These are phyloP conservation scores for Centroberyx gerrardi DNA, from an alignment of 2,797 vertebrate species.

Conservation along the genomic window DNA sequence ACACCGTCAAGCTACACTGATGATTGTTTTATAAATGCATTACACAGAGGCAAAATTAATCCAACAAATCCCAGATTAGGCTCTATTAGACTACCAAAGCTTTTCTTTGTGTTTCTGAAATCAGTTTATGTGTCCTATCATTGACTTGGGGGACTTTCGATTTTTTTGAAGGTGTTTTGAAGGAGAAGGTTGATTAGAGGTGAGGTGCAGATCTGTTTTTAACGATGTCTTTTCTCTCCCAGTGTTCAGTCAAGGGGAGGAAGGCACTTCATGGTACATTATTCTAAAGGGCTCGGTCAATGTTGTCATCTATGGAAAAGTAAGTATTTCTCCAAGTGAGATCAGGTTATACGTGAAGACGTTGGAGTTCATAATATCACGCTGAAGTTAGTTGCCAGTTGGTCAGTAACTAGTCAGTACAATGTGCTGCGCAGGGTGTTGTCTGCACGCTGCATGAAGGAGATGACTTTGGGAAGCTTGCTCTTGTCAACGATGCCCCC, in stretches of 20 bases:
- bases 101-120: constrained; percentile 3
- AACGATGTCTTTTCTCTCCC: constrained; percentile 28
- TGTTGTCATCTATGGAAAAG: constrained; percentile 99
- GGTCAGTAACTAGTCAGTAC: constrained; percentile 3
- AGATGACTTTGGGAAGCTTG: constrained; percentile 98
- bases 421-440: constrained; percentile 88
- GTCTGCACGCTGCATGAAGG: constrained; percentile 98
- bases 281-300: constrained; percentile 99
- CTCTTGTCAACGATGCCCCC: constrained; percentile 97
- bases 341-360: not conserved
- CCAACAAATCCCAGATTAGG: constrained; percentile 21
- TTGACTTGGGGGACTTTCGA: not conserved
- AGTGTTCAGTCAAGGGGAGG: constrained; percentile 99
- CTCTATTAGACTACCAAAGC: not conserved
- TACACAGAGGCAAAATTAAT: constrained; percentile 7
- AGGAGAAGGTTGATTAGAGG: not conserved
- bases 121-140: constrained; percentile 1
- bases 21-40: constrained; percentile 5
- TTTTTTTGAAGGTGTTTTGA: not conserved
- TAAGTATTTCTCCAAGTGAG: constrained; percentile 67
- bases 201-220: not conserved
- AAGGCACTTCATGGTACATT: constrained; percentile 99
- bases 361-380: not conserved
- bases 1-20: not conserved
- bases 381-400: not conserved